Percentiles rank a stretch among this genome's conserved stretches.
Conservation (phyloP, 2,888 invertebrate genomes). For the Hylaea fasciaria region DNA sequence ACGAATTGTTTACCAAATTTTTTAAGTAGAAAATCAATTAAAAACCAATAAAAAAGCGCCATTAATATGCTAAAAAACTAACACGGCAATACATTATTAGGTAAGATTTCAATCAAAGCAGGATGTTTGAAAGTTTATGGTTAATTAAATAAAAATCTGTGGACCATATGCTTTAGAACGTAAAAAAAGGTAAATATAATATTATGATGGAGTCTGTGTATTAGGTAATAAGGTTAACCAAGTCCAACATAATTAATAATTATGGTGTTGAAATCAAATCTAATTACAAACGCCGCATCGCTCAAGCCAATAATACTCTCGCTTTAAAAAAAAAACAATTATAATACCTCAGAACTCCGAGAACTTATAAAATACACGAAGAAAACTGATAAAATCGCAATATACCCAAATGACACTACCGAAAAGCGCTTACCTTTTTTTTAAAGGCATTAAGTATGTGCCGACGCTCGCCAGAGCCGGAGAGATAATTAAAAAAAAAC, state of each 20-base stretch:
- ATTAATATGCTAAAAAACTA: constrained; percentile 24
- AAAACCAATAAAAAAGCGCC: constrained; percentile 15
- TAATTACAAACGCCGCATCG: background rate
- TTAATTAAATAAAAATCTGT: background rate
- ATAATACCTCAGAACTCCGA: constrained; percentile 9
- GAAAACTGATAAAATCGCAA: constrained; percentile 37
- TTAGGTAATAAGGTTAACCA: too few species aligned
- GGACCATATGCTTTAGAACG: constrained; percentile 12
- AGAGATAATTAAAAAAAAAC: constrained; percentile 72
- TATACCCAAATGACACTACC: constrained; percentile 37
- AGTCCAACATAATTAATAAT: too few species aligned
- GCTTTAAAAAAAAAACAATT: too few species aligned
- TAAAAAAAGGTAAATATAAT: background rate
- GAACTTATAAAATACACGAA: constrained; percentile 32
- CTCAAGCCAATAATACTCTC: too few species aligned
- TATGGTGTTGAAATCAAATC: background rate
- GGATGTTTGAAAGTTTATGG: constrained; percentile 13
- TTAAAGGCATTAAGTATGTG: constrained; percentile 35
- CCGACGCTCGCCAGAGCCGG: constrained; percentile 18
- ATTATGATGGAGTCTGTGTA: too few species aligned
- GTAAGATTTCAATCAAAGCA: constrained; percentile 22
- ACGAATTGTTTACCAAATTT: constrained; percentile 13
- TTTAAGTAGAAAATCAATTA: constrained; percentile 27
- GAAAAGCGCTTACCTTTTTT: constrained; percentile 35
- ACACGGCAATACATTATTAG: constrained; percentile 13